phyloP scores from a whole-genome alignment of 2,888 invertebrate species.

The Epistrophe grossulariae region DNA sequence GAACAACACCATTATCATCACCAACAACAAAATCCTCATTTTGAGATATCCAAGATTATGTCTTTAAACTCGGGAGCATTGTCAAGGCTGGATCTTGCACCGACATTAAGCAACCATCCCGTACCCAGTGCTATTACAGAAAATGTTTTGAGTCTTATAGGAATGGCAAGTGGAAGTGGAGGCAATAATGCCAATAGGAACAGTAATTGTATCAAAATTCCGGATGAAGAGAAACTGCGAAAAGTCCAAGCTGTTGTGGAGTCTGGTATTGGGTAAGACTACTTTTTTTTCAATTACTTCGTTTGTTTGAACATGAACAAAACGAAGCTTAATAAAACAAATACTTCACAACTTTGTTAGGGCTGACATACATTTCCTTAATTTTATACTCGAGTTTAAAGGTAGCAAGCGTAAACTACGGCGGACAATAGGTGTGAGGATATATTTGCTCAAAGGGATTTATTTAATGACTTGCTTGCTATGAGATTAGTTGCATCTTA shows the following conservation, averaged over 20 bases:
- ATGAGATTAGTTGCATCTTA: no score
- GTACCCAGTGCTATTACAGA: slow-evolving; percentile 81
- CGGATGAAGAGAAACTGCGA: slow-evolving; percentile 81
- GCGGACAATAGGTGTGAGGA: no score
- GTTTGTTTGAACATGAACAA: no score
- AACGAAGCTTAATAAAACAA: no score
- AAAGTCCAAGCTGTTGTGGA: slow-evolving; percentile 83
- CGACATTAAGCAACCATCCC: slow-evolving; percentile 77
- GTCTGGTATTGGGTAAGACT: slow-evolving; percentile 80
- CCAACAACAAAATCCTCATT: slow-evolving; percentile 51
- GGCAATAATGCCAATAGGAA: slow-evolving; percentile 60
- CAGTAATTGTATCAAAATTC: slow-evolving; percentile 77
- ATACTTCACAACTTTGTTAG: no score
- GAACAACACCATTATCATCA: slow-evolving; percentile 35
- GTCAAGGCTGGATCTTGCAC: slow-evolving; percentile 52
- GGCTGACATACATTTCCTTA: no score
- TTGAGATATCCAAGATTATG: slow-evolving; percentile 67
- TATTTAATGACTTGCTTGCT: no score
- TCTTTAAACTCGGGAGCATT: slow-evolving; percentile 55
- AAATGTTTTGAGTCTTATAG: slow-evolving; percentile 81
- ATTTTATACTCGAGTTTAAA: no score
- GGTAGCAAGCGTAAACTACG: no score
- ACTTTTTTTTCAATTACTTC: neutral
- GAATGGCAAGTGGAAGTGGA: slow-evolving; percentile 66
- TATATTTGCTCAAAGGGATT: no score